Percentiles rank a stretch among this genome's conserved stretches.
Conservation (phyloP, 2,888 invertebrate species). For the Ormyrus nitidulus region DNA sequence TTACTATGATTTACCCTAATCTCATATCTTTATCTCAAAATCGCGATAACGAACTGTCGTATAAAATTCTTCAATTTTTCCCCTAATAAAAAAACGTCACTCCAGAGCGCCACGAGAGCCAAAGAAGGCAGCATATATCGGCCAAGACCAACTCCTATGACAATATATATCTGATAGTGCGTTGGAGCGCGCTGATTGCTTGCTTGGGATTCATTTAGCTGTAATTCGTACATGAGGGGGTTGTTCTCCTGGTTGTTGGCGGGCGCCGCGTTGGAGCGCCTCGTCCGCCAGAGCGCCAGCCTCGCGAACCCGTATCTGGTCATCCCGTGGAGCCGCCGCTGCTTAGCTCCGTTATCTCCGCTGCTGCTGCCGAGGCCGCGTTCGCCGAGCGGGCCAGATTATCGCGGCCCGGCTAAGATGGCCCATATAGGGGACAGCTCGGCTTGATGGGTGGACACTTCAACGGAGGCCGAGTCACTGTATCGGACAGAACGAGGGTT, state of each 20-base stretch:
- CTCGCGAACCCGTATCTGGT: conserved; percentile 73
- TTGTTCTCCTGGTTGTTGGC: conserved; percentile 74
- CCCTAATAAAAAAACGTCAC: not conserved
- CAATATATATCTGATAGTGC: too few species aligned
- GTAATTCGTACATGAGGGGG: conserved; percentile 71
- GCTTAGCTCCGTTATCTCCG: not conserved
- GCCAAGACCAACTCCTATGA: not conserved
- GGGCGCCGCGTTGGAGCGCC: conserved; percentile 70
- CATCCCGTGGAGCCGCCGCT: conserved; percentile 60
- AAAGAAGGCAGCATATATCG: not conserved
- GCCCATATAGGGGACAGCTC: too few species aligned
- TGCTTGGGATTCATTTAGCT: not conserved
- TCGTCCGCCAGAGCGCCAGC: conserved; percentile 71
- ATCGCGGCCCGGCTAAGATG: too few species aligned
- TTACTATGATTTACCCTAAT: too few species aligned
- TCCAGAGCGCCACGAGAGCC: not conserved
- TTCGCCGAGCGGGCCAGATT: not conserved
- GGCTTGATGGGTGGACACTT: not conserved
- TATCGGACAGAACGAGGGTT: too few species aligned
- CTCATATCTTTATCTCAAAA: too few species aligned
- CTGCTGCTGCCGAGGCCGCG: not conserved
- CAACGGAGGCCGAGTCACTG: too few species aligned
- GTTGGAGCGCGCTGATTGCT: not conserved
- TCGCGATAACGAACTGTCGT: too few species aligned
- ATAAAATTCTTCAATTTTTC: too few species aligned